These are phyloP conservation scores for Oligia strigilis DNA, from an alignment of 2,888 invertebrate species.

Conservation along the genomic window DNA sequence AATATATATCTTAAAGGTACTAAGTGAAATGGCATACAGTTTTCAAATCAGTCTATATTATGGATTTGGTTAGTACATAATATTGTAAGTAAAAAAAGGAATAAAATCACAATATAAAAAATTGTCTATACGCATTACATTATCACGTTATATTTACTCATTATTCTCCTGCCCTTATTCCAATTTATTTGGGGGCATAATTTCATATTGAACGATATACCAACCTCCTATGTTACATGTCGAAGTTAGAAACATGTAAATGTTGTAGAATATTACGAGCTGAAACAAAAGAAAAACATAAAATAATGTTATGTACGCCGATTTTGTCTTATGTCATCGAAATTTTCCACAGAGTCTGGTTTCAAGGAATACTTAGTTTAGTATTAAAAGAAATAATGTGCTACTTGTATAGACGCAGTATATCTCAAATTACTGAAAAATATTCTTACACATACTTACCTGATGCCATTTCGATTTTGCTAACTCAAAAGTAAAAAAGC, in stretches of 20 bases:
- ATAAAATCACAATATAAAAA: conserved; percentile 33
- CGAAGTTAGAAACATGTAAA: conserved; percentile 95
- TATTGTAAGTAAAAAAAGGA: conserved; percentile 54
- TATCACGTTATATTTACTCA: conserved; percentile 47
- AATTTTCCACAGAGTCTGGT: not conserved
- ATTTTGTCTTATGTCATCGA: not conserved
- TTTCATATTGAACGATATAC: conserved; percentile 28
- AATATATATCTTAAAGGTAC: conserved; percentile 24
- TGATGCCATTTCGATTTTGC: not conserved
- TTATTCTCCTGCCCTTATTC: not conserved
- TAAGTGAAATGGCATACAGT: conserved; percentile 51
- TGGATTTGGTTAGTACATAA: conserved; percentile 61
- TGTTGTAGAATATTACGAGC: conserved; percentile 96
- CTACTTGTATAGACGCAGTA: not conserved
- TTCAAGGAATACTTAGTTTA: not conserved
- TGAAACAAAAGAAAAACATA: conserved; percentile 81
- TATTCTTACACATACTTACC: conserved; percentile 26
- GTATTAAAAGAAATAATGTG: not conserved
- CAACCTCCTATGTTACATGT: conserved; percentile 83
- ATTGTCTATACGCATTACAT: conserved; percentile 36
- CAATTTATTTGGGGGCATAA: conserved; percentile 12
- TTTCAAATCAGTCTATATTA: conserved; percentile 68
- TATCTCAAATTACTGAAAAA: conserved; percentile 3
- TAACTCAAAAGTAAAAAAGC: not conserved
- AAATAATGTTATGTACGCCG: not conserved